phyloP scores from a whole-genome alignment of 2,797 vertebrate genomes.

The Pelodytes ibericus region DNA sequence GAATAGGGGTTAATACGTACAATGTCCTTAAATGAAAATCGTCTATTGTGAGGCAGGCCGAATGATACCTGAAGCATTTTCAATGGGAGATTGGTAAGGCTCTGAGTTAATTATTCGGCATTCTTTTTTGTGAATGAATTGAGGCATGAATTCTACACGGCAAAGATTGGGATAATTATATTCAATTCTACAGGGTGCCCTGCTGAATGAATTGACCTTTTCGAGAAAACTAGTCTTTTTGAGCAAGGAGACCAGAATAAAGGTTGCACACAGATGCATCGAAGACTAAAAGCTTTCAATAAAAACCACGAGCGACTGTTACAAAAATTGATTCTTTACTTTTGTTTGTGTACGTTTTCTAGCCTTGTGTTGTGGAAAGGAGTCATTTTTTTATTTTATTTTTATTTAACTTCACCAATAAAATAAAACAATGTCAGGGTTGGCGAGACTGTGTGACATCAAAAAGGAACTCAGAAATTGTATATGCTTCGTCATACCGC shows the following conservation, averaged over 20 bases:
- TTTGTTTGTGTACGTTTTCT: constrained; percentile 24
- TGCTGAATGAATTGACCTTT: constrained; percentile 97
- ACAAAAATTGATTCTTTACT: constrained; percentile 43
- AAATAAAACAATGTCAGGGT: too few relatives aligned
- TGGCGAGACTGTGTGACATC: neutral
- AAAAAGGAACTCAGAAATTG: too few relatives aligned
- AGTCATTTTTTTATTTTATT: neutral
- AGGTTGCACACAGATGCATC: constrained; percentile 86
- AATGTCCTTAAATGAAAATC: constrained; percentile 99
- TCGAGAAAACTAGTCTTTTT: constrained; percentile 93
- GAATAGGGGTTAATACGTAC: constrained; percentile 98
- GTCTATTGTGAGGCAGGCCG: constrained; percentile 96
- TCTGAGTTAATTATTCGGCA: constrained; percentile 89
- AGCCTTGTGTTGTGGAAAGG: neutral
- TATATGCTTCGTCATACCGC: too few relatives aligned
- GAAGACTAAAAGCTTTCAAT: constrained; percentile 69
- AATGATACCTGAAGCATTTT: constrained; percentile 97
- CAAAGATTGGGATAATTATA: constrained; percentile 98
- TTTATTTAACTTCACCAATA: neutral
- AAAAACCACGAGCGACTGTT: constrained; percentile 51
- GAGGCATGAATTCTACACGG: constrained; percentile 97
- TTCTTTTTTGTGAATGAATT: constrained; percentile 95
- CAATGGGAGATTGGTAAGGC: constrained; percentile 91
- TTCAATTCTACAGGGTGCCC: constrained; percentile 92
- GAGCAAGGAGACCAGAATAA: constrained; percentile 93